phyloP scores from a whole-genome alignment of 2,797 vertebrate genomes.

The Eremophila alpestris region DNA sequence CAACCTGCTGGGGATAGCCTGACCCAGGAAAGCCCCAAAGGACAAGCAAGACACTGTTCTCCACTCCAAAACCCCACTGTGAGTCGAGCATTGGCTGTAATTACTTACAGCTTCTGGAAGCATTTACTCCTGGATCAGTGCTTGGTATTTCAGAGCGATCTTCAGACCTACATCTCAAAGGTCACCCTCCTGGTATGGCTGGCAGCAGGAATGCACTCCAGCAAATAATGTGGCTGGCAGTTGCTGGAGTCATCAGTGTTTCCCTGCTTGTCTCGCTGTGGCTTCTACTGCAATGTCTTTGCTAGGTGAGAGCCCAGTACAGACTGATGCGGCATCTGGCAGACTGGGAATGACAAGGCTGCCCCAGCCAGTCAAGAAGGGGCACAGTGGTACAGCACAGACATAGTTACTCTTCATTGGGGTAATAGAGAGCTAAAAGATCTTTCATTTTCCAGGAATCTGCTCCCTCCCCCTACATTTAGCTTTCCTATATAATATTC shows the following conservation, averaged over 20 bases:
- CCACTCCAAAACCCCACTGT: background rate
- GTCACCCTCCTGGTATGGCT: background rate
- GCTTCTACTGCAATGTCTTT: background rate
- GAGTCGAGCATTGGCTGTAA: background rate
- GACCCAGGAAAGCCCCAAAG: background rate
- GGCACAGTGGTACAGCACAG: background rate
- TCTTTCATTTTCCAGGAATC: slow-evolving; percentile 78
- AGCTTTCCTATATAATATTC: slow-evolving; percentile 81
- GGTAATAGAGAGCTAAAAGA: slow-evolving; percentile 5
- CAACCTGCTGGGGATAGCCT: background rate
- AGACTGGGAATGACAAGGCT: background rate
- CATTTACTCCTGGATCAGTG: background rate
- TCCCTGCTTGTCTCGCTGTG: background rate
- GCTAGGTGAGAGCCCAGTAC: background rate
- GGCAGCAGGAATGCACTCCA: background rate
- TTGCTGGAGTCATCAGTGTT: background rate
- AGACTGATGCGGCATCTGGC: background rate
- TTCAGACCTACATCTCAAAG: background rate
- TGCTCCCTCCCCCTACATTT: slow-evolving; percentile 71
- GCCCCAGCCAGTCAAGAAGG: background rate
- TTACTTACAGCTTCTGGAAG: background rate
- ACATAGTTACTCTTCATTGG: background rate
- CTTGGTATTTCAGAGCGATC: background rate
- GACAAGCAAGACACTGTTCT: background rate
- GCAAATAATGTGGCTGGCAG: background rate